A percentile compares a stretch with the other conserved stretches of the same genome.
Conservation (phyloP, 2,888 invertebrate species). For the Agriopis marginaria region DNA sequence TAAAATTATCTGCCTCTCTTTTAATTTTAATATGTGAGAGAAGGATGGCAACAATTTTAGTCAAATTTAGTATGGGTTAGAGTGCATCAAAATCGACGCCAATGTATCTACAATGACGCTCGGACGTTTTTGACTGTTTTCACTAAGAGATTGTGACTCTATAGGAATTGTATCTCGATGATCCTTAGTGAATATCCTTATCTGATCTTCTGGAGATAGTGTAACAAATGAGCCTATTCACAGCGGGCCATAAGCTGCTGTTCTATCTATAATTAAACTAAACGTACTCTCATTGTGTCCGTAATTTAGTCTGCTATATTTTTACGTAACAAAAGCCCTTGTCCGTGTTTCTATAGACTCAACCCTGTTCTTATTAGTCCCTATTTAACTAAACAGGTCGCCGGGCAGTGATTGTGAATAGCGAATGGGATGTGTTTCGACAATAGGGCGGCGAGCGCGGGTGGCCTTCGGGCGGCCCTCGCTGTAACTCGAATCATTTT, state of each 20-base stretch:
- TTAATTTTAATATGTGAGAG: too few relatives aligned
- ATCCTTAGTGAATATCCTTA: neutral
- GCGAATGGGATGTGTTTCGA: slow-evolving; percentile 62
- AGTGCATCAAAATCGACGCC: too few relatives aligned
- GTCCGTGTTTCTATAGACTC: slow-evolving; percentile 17
- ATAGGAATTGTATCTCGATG: too few relatives aligned
- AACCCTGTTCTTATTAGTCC: slow-evolving; percentile 28
- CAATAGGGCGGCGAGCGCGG: slow-evolving; percentile 48
- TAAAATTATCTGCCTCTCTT: too few relatives aligned
- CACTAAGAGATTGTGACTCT: too few relatives aligned
- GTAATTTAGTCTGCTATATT: slow-evolving; percentile 40
- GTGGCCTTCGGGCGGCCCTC: slow-evolving; percentile 42
- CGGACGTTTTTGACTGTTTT: too few relatives aligned
- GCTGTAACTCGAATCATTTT: slow-evolving; percentile 58
- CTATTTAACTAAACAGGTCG: slow-evolving; percentile 52
- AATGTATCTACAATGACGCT: too few relatives aligned
- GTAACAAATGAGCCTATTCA: neutral
- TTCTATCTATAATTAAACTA: slow-evolving; percentile 14
- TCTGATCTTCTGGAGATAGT: neutral
- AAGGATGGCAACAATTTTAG: too few relatives aligned
- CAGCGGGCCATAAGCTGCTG: neutral
- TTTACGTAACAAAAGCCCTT: slow-evolving; percentile 18
- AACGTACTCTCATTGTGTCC: slow-evolving; percentile 8
- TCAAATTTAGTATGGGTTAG: too few relatives aligned
- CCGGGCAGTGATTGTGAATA: slow-evolving; percentile 55